Conservation (phyloP, 1,140 invertebrate genomes). For the Drosophila funebris region DNA sequence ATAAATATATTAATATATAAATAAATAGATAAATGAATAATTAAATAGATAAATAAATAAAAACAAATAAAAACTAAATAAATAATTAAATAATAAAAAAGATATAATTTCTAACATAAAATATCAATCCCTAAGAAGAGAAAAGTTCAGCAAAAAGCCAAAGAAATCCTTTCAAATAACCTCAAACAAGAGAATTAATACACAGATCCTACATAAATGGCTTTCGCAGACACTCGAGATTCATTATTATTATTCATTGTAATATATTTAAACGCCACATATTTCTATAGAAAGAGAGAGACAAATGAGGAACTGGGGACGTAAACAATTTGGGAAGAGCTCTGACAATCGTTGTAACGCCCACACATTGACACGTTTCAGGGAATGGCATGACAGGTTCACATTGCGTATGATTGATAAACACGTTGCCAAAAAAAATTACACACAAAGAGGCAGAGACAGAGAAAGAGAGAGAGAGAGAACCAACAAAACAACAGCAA, state of each 20-base stretch:
- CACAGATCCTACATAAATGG: not conserved
- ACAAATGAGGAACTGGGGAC: not conserved
- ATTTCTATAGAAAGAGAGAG: not conserved
- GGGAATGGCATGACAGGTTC: conserved; percentile 57
- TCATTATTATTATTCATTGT: not conserved
- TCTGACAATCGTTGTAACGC: conserved; percentile 37
- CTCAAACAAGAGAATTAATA: too few species aligned
- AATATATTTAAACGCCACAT: not conserved
- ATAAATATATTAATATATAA: too few species aligned
- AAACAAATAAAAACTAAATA: too few species aligned
- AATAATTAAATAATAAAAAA: too few species aligned
- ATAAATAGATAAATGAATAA: too few species aligned
- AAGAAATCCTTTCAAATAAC: too few species aligned
- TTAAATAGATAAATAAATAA: too few species aligned
- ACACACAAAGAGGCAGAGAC: conserved; percentile 17
- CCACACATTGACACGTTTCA: conserved; percentile 56
- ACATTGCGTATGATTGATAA: conserved; percentile 77
- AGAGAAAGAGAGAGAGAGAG: not conserved
- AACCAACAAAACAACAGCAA: conserved; percentile 32
- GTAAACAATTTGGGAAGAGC: conserved; percentile 5
- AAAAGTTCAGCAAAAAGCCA: too few species aligned
- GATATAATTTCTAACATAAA: too few species aligned
- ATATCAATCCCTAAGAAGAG: too few species aligned
- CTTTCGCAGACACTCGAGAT: not conserved
- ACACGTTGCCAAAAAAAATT: conserved; percentile 63